These are phyloP conservation scores for Cataglyphis cursor DNA, from an alignment of 2,888 invertebrate genomes.

Conservation along the genomic window DNA sequence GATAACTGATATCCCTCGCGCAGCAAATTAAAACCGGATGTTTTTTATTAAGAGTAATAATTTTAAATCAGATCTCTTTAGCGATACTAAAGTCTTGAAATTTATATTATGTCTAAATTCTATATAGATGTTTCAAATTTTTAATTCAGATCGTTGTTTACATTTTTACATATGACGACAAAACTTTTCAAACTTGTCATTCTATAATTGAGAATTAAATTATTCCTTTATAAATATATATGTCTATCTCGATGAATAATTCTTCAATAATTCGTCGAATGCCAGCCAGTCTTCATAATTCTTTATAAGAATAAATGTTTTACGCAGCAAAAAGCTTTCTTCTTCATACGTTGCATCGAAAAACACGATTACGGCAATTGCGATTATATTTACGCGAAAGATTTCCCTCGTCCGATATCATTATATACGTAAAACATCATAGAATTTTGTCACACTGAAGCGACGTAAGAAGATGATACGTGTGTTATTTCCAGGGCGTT, in stretches of 20 bases:
- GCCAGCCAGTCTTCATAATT: background rate
- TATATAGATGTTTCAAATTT: background rate
- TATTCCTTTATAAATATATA: background rate
- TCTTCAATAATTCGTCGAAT: background rate
- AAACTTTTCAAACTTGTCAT: background rate
- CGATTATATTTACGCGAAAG: background rate
- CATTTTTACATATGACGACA: background rate
- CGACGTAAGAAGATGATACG: background rate
- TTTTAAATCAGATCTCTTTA: background rate
- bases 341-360: background rate
- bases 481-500: slow-evolving; percentile 39
- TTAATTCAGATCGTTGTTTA: background rate
- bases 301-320: background rate
- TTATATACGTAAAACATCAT: background rate
- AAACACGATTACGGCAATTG: background rate
- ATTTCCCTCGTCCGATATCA: background rate
- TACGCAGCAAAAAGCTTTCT: background rate
- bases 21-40: background rate
- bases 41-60: background rate
- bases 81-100: background rate
- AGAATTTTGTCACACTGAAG: slow-evolving; percentile 13
- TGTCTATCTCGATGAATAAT: background rate
- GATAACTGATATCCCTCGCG: background rate
- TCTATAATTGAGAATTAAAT: background rate
- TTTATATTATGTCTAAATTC: background rate